phyloP scores from a whole-genome alignment of 2,113 vertebrate genomes.

The Stomatorhinus ivindoensis region DNA sequence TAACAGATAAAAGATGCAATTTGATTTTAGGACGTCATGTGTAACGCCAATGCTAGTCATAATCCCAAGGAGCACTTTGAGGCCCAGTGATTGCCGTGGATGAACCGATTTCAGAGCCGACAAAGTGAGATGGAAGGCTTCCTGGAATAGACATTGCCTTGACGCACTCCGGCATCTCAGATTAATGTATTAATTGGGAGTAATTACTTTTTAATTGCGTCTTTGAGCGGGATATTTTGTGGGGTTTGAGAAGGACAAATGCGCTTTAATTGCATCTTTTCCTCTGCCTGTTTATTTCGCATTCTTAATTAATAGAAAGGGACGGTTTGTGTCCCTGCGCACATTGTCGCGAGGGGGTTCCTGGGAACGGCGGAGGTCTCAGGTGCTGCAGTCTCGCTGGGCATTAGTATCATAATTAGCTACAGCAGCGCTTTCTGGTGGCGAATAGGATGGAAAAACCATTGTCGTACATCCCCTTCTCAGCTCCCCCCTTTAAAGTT shows the following conservation, averaged over 20 bases:
- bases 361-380: conserved; percentile 53
- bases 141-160: not conserved
- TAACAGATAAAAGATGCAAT: conserved; percentile 13
- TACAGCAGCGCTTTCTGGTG: conserved; percentile 50
- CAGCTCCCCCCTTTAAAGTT: not conserved
- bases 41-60: not conserved
- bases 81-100: conserved; percentile 11
- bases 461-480: conserved; percentile 9
- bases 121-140: conserved; percentile 23
- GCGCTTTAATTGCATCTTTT: conserved; percentile 79
- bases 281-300: conserved; percentile 83
- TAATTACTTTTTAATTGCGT: conserved; percentile 86
- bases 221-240: conserved; percentile 82
- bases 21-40: not conserved
- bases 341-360: conserved; percentile 59
- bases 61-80: conserved; percentile 14
- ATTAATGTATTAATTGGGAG: conserved; percentile 81
- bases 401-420: conserved; percentile 56
- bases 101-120: conserved; percentile 5
- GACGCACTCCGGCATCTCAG: conserved; percentile 67
- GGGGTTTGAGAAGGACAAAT: conserved; percentile 78
- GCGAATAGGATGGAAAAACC: conserved; percentile 49
- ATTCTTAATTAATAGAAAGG: conserved; percentile 80
- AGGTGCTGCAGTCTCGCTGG: conserved; percentile 50
- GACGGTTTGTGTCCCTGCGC: conserved; percentile 53